These are phyloP conservation scores for Torymus tubicola DNA, from an alignment of 2,888 invertebrate genomes.

Conservation along the genomic window DNA sequence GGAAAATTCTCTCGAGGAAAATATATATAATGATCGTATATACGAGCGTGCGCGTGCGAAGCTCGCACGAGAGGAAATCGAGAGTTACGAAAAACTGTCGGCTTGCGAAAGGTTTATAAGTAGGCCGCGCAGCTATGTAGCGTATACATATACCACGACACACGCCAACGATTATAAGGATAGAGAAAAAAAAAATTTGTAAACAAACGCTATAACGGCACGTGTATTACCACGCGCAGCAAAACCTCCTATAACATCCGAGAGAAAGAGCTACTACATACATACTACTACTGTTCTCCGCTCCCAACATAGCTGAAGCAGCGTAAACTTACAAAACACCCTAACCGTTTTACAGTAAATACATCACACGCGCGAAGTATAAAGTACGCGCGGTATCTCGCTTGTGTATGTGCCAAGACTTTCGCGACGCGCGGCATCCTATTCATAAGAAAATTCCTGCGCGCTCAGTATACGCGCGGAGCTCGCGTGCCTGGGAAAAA, in stretches of 20 bases:
- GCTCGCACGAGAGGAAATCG: constrained; percentile 25
- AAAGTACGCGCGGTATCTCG: too few relatives aligned
- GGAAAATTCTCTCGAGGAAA: too few relatives aligned
- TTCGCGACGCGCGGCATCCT: neutral
- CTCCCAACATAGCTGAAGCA: too few relatives aligned
- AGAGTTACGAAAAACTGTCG: constrained; percentile 28
- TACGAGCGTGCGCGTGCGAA: too few relatives aligned
- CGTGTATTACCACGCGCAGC: too few relatives aligned
- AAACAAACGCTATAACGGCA: constrained; percentile 9
- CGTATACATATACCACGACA: neutral
- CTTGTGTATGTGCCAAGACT: neutral
- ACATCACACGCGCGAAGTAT: too few relatives aligned
- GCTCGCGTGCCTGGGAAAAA: neutral
- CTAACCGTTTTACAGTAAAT: too few relatives aligned
- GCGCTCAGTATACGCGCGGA: neutral
- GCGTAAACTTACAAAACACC: too few relatives aligned
- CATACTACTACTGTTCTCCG: too few relatives aligned
- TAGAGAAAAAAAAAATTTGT: constrained; percentile 3
- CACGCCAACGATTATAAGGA: neutral
- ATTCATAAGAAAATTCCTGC: neutral
- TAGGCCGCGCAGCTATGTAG: constrained; percentile 5
- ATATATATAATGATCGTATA: too few relatives aligned
- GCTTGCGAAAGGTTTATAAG: constrained; percentile 32
- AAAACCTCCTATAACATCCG: too few relatives aligned
- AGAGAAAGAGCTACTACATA: too few relatives aligned